Evolutionary conservation across 1,140 invertebrate genomes (phyloP), one percentile per base, ranked within the genome.

Genomic region (Colletes gigas): DNA sequence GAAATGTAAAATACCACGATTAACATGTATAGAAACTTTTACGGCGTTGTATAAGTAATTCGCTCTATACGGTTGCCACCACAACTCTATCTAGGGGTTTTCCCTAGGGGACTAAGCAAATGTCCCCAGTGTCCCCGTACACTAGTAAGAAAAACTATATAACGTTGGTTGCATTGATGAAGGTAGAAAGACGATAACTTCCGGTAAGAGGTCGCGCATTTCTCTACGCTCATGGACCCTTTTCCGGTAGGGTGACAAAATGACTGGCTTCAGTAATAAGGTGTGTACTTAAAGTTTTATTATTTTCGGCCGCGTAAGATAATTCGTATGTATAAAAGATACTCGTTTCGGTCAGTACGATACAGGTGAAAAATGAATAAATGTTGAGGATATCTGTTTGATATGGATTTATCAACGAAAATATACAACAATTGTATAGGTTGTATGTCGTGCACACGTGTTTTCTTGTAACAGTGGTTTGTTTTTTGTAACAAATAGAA

Each of bases 191-290:
- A 21, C 14, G 15, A 19, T 55, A 14, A 41, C 78, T 87, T 87
- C 86, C 82, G 84, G 78, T 76, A 39, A 75, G 30, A 60, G 59
- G 57, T 81, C 57, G 50, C 62, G 1, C 50, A 57, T 54, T 17
- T 52, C 30, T 14, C 10, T 7, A 14, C 62, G 21, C 41, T 73
- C 44, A 67, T 69, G 68, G 30, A 41, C 59, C 82, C 89, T 86
- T 91, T 92, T 92, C 90, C 91, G 88, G 89, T 88, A 67, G 41
- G 68, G 19, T 72, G n/a, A 63, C 82, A 88, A 84, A 83, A 92
- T 92, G 91, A 92, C 91, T 82, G 91, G 91, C 78, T 92, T 92
- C 83, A 92, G 86, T 86, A 88, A 92, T 85, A 92, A 92, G 91
- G 91, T 92, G 83, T 70, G 88, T 89, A 57, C n/a, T 0, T 10